These are phyloP conservation scores for Cheilosia urbana DNA, from an alignment of 2,888 invertebrate genomes.

Conservation along the genomic window DNA sequence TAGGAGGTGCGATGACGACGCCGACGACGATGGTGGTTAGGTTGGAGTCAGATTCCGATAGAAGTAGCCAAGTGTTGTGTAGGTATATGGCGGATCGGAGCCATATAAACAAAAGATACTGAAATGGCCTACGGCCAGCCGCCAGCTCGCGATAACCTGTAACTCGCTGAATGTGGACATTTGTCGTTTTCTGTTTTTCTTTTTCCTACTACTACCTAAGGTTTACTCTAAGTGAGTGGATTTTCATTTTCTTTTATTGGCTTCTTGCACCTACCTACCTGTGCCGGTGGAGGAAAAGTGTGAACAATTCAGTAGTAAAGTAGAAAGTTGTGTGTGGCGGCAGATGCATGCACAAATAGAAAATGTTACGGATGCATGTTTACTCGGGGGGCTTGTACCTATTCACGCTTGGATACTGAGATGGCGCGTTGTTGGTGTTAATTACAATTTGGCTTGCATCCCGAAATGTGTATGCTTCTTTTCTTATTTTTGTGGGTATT, in stretches of 20 bases:
- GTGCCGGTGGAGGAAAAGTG: conserved; percentile 47
- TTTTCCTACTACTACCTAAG: conserved; percentile 54
- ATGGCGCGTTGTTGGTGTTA: conserved; percentile 49
- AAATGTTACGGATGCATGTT: conserved; percentile 54
- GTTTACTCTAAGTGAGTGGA: conserved; percentile 57
- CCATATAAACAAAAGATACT: conserved; percentile 45
- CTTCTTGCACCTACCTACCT: background rate
- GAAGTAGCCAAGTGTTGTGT: conserved; percentile 7
- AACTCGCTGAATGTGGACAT: conserved; percentile 36
- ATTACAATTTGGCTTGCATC: conserved; percentile 68
- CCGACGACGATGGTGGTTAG: conserved; percentile 1
- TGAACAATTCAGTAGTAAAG: conserved; percentile 62
- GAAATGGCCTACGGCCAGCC: conserved; percentile 29
- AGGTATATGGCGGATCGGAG: conserved; percentile 14
- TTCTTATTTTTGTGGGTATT: background rate
- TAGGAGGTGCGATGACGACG: conserved; percentile 46
- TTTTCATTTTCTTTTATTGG: conserved; percentile 60
- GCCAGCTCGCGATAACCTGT: conserved; percentile 53
- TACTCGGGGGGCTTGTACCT: conserved; percentile 15
- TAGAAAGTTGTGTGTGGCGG: conserved; percentile 63
- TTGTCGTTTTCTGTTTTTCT: conserved; percentile 30
- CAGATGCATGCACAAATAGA: conserved; percentile 68
- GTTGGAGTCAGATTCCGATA: conserved; percentile 21
- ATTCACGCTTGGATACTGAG: conserved; percentile 27
- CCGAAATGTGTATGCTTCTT: conserved; percentile 36